Evolutionary conservation across 2,797 vertebrate genomes (phyloP).

Genomic region (Kryptopterus vitreolus): DNA sequence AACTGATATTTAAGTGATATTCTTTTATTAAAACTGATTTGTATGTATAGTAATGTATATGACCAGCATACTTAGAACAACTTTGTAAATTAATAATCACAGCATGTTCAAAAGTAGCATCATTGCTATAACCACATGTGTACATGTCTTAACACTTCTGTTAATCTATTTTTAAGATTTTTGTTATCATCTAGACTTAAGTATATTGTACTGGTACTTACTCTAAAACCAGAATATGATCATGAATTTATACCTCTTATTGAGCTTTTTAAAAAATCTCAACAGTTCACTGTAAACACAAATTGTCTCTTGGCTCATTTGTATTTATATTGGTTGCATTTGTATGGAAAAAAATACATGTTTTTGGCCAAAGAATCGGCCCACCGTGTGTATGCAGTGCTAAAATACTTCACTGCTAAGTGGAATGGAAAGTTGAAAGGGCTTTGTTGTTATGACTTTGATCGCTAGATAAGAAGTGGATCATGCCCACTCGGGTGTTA

Average conservation of each 20-base stretch:
- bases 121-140: not conserved
- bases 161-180: too few species aligned
- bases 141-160: not conserved
- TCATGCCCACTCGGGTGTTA: constrained; percentile 3
- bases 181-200: too few species aligned
- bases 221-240: not conserved
- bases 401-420: not conserved
- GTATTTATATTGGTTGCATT: not conserved
- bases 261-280: not conserved
- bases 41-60: too few species aligned
- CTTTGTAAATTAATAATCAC: not conserved
- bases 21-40: too few species aligned
- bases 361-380: too few species aligned
- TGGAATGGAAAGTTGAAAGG: not conserved
- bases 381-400: not conserved
- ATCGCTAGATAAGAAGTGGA: not conserved
- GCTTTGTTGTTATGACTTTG: not conserved
- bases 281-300: not conserved
- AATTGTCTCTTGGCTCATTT: not conserved
- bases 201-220: too few species aligned
- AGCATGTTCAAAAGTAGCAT: not conserved
- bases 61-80: not conserved
- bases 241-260: not conserved
- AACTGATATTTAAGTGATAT: not conserved
- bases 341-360: not conserved